Percentiles rank a stretch among this genome's conserved stretches.
phyloP scores from a whole-genome alignment of 2,797 vertebrate genomes.

The Falco novaeseelandiae region DNA sequence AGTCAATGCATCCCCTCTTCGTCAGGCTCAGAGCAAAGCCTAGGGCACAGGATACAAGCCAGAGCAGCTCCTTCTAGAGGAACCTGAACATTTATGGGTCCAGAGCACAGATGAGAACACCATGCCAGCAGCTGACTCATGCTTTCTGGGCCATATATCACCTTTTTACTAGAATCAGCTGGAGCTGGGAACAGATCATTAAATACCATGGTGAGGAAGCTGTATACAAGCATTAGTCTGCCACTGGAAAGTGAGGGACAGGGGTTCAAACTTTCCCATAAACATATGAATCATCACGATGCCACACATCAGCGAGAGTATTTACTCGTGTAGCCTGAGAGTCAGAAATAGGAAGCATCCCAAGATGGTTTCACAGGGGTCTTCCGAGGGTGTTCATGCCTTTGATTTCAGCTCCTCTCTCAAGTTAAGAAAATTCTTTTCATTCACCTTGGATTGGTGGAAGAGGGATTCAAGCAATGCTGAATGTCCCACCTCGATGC shows the following conservation, averaged over 20 bases:
- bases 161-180: neutral
- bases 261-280: neutral
- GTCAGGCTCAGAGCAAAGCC: neutral
- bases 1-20: rapidly evolving
- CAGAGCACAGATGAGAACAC: neutral
- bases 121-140: neutral
- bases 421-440: neutral
- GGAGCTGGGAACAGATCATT: neutral
- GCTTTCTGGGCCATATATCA: neutral
- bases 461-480: neutral
- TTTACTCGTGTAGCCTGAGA: neutral
- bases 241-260: neutral
- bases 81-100: neutral
- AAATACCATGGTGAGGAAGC: neutral
- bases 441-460: neutral
- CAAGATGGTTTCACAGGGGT: neutral
- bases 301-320: neutral
- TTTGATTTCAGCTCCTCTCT: neutral
- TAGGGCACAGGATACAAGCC: neutral
- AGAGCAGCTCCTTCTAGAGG: neutral
- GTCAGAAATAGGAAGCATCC: neutral
- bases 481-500: neutral
- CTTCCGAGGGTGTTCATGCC: rapidly evolving
- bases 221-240: neutral
- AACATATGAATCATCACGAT: neutral